Conservation (phyloP, 1,140 invertebrate species). For the Zophobas morio region DNA sequence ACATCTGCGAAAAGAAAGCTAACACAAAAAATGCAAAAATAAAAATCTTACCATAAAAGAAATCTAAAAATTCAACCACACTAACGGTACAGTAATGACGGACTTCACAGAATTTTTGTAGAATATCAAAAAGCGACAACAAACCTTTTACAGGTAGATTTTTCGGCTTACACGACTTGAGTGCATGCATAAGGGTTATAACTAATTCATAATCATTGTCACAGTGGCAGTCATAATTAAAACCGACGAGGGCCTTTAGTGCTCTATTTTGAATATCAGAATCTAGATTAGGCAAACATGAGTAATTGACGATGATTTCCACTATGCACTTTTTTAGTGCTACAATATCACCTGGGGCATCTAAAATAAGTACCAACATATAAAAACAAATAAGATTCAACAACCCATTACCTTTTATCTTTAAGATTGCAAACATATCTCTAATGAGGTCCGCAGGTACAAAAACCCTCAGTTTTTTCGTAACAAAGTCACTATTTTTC, state of each 20-base stretch:
- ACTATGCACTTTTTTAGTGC: slow-evolving; percentile 37
- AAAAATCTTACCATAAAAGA: slow-evolving; percentile 55
- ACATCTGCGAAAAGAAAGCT: slow-evolving; percentile 43
- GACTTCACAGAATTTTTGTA: slow-evolving; percentile 55
- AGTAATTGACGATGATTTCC: slow-evolving; percentile 46
- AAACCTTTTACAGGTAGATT: background rate
- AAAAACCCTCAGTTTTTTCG: slow-evolving; percentile 47
- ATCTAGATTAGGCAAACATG: slow-evolving; percentile 19
- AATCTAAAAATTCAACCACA: slow-evolving; percentile 56
- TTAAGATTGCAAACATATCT: slow-evolving; percentile 47
- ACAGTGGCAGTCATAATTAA: slow-evolving; percentile 53
- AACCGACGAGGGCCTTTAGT: slow-evolving; percentile 53
- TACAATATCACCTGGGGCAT: background rate
- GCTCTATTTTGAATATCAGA: slow-evolving; percentile 48
- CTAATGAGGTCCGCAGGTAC: slow-evolving; percentile 51
- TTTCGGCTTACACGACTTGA: slow-evolving; percentile 1
- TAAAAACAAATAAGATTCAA: too few relatives aligned
- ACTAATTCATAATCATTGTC: slow-evolving; percentile 59
- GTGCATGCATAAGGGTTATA: background rate
- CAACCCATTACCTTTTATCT: background rate
- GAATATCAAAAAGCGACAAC: slow-evolving; percentile 53
- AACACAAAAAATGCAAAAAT: background rate
- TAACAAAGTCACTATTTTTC: slow-evolving; percentile 40
- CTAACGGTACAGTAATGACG: slow-evolving; percentile 54
- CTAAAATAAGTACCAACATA: background rate